Percentiles rank a stretch among this genome's conserved stretches.
phyloP scores from a whole-genome alignment of 2,888 invertebrate species.

The Empis stercorea region DNA sequence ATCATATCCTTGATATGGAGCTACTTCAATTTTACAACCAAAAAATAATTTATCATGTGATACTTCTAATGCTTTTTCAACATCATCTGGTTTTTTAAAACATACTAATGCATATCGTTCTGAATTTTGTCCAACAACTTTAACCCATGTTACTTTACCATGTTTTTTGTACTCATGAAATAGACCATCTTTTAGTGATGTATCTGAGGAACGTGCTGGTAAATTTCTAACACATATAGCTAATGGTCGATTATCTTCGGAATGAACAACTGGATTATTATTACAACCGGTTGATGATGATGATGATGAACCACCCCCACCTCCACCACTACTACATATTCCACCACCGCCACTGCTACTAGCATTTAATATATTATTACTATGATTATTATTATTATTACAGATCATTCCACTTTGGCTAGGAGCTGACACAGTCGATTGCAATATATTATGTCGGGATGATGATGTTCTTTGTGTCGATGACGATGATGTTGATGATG shows the following conservation, averaged over 20 bases:
- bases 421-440: conserved; percentile 38
- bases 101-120: conserved; percentile 90
- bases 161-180: conserved; percentile 99
- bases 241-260: conserved; percentile 53
- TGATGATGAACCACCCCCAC: conserved; percentile 22
- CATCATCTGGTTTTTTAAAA: conserved; percentile 95
- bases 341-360: background rate
- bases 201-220: conserved; percentile 80
- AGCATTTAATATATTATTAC: background rate
- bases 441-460: conserved; percentile 24
- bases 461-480: conserved; percentile 22
- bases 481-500: conserved; percentile 18
- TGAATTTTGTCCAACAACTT: conserved; percentile 80
- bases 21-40: conserved; percentile 92
- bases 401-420: conserved; percentile 12
- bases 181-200: conserved; percentile 90
- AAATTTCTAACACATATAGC: conserved; percentile 86
- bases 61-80: conserved; percentile 88
- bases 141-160: conserved; percentile 92
- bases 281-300: conserved; percentile 23
- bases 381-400: background rate
- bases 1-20: conserved; percentile 82
- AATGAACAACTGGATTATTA: conserved; percentile 36
- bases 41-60: conserved; percentile 95
- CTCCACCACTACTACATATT: conserved; percentile 21